These are phyloP conservation scores for Disparrhopalites patrizii DNA, from an alignment of 2,888 invertebrate species.

Conservation along the genomic window DNA sequence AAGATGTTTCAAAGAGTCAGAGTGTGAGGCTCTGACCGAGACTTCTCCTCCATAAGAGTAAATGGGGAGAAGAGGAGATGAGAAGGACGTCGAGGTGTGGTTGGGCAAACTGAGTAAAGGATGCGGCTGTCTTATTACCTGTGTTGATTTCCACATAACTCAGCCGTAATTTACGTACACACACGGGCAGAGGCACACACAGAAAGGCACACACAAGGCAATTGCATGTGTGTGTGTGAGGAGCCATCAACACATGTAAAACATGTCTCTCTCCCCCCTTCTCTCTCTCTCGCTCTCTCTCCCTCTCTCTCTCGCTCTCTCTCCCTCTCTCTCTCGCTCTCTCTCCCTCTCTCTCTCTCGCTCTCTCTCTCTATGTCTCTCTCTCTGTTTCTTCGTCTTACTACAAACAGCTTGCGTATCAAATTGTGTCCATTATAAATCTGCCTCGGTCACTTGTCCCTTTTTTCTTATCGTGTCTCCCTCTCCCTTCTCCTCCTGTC, in stretches of 20 bases:
- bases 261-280: neutral
- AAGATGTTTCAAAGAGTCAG: neutral
- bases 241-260: neutral
- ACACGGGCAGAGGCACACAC: neutral
- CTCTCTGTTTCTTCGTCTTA: neutral
- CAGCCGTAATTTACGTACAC: conserved; percentile 34
- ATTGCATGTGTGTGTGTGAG: conserved; percentile 31
- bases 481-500: neutral
- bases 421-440: conserved; percentile 21
- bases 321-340: no score
- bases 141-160: conserved; percentile 42
- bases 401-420: conserved; percentile 13
- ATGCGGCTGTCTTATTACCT: conserved; percentile 37
- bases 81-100: conserved; percentile 22
- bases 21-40: neutral
- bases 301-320: no score
- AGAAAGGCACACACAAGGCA: neutral
- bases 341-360: no score
- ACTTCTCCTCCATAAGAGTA: no score
- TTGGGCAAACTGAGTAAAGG: conserved; percentile 6
- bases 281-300: no score
- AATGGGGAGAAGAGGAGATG: neutral
- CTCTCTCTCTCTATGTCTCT: no score
- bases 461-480: neutral
- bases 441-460: conserved; percentile 16